Conservation (phyloP, 2,113 vertebrate species). For the Pygoscelis antarcticus region DNA sequence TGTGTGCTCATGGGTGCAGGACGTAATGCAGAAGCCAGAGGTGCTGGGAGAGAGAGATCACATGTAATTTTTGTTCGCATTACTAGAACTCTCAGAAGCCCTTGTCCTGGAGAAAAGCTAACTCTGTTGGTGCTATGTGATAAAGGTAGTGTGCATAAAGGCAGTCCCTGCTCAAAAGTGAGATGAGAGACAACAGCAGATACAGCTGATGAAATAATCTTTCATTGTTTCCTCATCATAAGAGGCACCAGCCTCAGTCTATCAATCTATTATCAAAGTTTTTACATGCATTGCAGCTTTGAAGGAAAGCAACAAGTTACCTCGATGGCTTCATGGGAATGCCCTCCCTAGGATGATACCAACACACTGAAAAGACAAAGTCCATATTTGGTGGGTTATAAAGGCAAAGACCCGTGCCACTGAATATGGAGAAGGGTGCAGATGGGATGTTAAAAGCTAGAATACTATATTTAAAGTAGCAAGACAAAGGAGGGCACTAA, state of each 20-base stretch:
- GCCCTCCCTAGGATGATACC: neutral
- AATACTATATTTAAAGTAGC: neutral
- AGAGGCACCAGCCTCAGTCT: neutral
- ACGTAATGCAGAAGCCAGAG: neutral
- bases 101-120: neutral
- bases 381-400: neutral
- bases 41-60: neutral
- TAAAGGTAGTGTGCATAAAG: neutral
- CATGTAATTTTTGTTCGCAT: neutral
- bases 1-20: neutral
- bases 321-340: neutral
- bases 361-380: neutral
- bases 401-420: neutral
- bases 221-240: neutral
- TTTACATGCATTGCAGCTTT: neutral
- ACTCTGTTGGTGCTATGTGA: neutral
- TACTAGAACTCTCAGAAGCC: neutral
- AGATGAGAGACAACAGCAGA: neutral
- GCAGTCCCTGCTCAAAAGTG: neutral
- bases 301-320: neutral
- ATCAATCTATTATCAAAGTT: neutral
- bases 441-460: neutral
- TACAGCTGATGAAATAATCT: conserved; percentile 2
- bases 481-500: neutral
- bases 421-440: neutral